Evolutionary conservation across 2,113 vertebrate genomes (phyloP).

Genomic region (Manacus vitellinus): DNA sequence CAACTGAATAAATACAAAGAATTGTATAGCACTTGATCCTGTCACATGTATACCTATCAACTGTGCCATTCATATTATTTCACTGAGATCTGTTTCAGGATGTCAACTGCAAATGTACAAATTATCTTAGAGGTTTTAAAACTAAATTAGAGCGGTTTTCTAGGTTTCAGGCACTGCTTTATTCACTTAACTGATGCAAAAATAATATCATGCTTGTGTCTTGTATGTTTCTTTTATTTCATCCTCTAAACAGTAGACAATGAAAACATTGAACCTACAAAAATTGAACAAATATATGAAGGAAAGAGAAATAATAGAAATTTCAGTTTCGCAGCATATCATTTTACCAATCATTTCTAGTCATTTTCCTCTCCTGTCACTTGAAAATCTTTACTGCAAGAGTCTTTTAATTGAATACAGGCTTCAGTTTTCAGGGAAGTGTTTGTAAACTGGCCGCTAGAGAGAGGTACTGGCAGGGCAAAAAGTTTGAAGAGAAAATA

Average conservation of each 20-base stretch:
- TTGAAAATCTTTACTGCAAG: neutral
- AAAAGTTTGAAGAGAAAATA: neutral
- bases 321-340: neutral
- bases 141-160: neutral
- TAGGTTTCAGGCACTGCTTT: neutral
- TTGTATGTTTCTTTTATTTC: neutral
- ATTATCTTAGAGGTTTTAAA: neutral
- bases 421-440: neutral
- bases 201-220: neutral
- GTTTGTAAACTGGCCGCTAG: neutral
- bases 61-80: rapidly evolving
- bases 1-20: neutral
- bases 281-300: neutral
- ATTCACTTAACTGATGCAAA: neutral
- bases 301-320: neutral
- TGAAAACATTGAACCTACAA: neutral
- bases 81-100: neutral
- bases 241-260: neutral
- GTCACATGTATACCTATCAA: neutral
- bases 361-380: neutral
- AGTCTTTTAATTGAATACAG: neutral
- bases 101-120: neutral
- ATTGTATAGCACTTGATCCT: neutral
- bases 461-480: neutral
- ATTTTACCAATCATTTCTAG: neutral